A percentile compares a stretch with the other conserved stretches of the same genome.
These are phyloP conservation scores for Eupeodes luniger DNA, from an alignment of 2,888 invertebrate species.

Conservation along the genomic window DNA sequence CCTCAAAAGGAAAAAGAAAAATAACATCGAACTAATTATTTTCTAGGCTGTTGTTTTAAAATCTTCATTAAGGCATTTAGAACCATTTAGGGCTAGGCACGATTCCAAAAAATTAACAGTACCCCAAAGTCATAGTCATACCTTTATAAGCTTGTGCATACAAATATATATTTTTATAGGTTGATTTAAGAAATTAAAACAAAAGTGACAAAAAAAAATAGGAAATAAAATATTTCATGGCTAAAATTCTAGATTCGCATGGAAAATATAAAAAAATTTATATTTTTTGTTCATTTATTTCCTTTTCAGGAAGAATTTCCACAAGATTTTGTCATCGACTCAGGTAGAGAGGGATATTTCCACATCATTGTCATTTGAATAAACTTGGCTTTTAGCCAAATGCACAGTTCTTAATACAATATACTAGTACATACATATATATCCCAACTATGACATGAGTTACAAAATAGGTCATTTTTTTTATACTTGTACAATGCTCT, in stretches of 20 bases:
- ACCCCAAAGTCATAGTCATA: neutral
- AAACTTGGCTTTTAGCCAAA: conserved; percentile 53
- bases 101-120: conserved; percentile 15
- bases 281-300: neutral
- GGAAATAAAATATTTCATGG: conserved; percentile 18
- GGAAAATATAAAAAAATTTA: conserved; percentile 25
- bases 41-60: conserved; percentile 23
- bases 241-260: conserved; percentile 20
- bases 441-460: neutral
- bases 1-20: conserved; percentile 18
- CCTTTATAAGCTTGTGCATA: too few species aligned
- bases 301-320: conserved; percentile 40
- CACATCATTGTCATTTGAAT: conserved; percentile 3
- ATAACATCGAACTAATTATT: conserved; percentile 48
- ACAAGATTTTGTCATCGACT: conserved; percentile 45
- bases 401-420: conserved; percentile 32
- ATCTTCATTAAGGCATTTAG: conserved; percentile 34
- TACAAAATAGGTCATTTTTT: conserved; percentile 54
- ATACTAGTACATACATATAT: neutral
- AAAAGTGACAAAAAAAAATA: conserved; percentile 33
- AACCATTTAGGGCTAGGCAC: conserved; percentile 49
- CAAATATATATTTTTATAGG: neutral
- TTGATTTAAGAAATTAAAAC: conserved; percentile 51
- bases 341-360: conserved; percentile 40
- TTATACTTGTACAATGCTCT: neutral